Evolutionary conservation across 2,113 vertebrate species (phyloP), one percentile per base, ranked within the genome.

Genomic region (Pygoscelis antarcticus): DNA sequence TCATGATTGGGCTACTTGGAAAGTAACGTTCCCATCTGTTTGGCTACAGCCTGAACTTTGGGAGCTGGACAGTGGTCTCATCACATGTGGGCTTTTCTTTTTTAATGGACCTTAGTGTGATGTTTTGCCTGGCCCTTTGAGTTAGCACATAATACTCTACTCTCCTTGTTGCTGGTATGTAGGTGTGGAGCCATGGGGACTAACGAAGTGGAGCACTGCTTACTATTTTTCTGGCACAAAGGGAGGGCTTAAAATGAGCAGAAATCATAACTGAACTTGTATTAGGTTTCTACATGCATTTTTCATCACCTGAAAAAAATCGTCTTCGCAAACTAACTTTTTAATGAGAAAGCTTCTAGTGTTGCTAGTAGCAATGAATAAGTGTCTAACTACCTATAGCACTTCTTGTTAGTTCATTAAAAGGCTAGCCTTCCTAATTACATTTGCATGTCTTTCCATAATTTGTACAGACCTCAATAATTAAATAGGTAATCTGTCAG

Each of bases 381-480:
- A 90, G 65, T 81, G 32, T 96, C 85, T 91, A 52, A 62, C 62
- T 90, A 83, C 54, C 51, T 78, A n/a, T 83, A 93, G 66, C 61
- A 69, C n/a, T 95, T 90, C 84, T 90, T 91, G 83, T 91, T 96
- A 84, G 70, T 94, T 91, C 94, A 82, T 96, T 95, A 93, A 74
- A 55, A 92, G 72, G 51, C 70, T 77, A 70, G 36, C n/a, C 54
- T 55, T 91, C 30, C 49, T 89, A 95, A 86, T 95, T 92, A 79
- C 75, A 83, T 91, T 85, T 91, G 80, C 83, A 26, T 93, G 93
- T 72, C 58, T 94, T 90, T 82, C 60, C 84, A 60, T 96, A 86
- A 89, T 96, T 96, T 95, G 81, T 94, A 96, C 68, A 91, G 78
- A 74, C 83, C 44, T 66, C 57, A 93, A 51, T 96, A 93, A 97